Evolutionary conservation across 2,888 invertebrate species (phyloP).

Genomic region (Metallyticus violacea): DNA sequence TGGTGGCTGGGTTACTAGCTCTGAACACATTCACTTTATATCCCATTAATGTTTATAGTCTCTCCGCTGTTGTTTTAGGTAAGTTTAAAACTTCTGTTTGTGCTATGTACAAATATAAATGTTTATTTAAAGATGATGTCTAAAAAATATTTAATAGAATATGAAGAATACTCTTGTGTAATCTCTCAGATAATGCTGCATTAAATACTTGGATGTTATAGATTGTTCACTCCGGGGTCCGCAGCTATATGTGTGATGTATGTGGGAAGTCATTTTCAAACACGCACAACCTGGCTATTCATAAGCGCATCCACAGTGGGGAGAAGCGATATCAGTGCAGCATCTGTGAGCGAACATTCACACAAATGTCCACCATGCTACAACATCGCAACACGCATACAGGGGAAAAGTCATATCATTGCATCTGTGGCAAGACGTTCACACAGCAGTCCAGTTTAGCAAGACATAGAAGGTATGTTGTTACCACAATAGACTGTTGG

Average conservation of each 20-base stretch:
- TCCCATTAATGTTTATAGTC: too few relatives aligned
- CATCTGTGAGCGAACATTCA: slow-evolving; percentile 24
- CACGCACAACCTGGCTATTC: slow-evolving; percentile 15
- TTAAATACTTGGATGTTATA: too few relatives aligned
- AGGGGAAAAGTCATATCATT: slow-evolving; percentile 24
- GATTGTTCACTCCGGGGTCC: slow-evolving; percentile 21
- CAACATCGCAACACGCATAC: slow-evolving; percentile 25
- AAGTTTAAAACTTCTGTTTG: too few relatives aligned
- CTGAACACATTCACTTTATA: too few relatives aligned
- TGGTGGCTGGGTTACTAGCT: too few relatives aligned
- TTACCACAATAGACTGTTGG: too few relatives aligned
- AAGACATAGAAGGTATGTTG: slow-evolving; percentile 13
- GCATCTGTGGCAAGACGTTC: slow-evolving; percentile 23
- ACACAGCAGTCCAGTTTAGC: slow-evolving; percentile 25
- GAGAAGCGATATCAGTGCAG: slow-evolving; percentile 22
- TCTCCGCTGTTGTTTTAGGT: too few relatives aligned
- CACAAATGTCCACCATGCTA: slow-evolving; percentile 26
- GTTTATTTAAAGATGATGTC: too few relatives aligned
- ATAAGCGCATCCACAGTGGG: slow-evolving; percentile 27
- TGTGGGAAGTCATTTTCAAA: slow-evolving; percentile 25
- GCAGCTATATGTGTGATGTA: slow-evolving; percentile 25
- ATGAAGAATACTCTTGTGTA: too few relatives aligned
- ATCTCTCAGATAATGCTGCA: too few relatives aligned
- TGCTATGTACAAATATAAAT: too few relatives aligned
- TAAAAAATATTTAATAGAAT: too few relatives aligned